Conservation (phyloP, 2,888 invertebrate species). For the Noctuana brunneofusca region DNA sequence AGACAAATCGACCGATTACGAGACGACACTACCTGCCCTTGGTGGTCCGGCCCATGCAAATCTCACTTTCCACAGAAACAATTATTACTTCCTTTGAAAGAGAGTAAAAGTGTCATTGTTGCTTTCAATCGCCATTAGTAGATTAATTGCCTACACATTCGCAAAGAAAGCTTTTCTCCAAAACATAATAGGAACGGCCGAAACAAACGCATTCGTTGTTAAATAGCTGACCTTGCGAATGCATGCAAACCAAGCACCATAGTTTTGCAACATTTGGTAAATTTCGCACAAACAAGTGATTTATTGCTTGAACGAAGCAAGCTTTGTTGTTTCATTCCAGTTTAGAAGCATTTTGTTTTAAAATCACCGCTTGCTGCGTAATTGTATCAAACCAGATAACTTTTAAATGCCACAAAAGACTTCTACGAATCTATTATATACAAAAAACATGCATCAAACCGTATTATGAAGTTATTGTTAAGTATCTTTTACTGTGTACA, state of each 20-base stretch:
- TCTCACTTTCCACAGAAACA: slow-evolving; percentile 58
- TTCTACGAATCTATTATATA: slow-evolving; percentile 49
- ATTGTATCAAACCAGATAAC: slow-evolving; percentile 54
- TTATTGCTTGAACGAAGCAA: slow-evolving; percentile 59
- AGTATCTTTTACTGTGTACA: slow-evolving; percentile 50
- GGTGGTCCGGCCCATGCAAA: slow-evolving; percentile 74
- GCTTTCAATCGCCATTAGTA: slow-evolving; percentile 60
- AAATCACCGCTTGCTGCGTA: slow-evolving; percentile 74
- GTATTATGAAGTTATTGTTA: slow-evolving; percentile 29
- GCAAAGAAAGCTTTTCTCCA: slow-evolving; percentile 67
- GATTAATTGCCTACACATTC: slow-evolving; percentile 73
- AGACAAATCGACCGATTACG: slow-evolving; percentile 81
- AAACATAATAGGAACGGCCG: slow-evolving; percentile 44
- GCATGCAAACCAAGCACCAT: slow-evolving; percentile 46
- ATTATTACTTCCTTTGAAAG: slow-evolving; percentile 62
- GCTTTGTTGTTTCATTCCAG: slow-evolving; percentile 56
- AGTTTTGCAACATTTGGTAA: slow-evolving; percentile 73
- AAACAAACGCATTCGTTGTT: slow-evolving; percentile 52
- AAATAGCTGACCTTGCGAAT: slow-evolving; percentile 63
- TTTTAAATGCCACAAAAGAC: slow-evolving; percentile 42
- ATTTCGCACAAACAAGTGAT: slow-evolving; percentile 73
- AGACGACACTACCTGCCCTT: slow-evolving; percentile 74
- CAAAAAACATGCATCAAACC: slow-evolving; percentile 59
- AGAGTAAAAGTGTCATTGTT: slow-evolving; percentile 74
- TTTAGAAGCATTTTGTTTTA: slow-evolving; percentile 60